Evolutionary conservation across 2,888 invertebrate species (phyloP), one percentile per base, ranked within the genome.

Genomic region (Cephus nigrinus): DNA sequence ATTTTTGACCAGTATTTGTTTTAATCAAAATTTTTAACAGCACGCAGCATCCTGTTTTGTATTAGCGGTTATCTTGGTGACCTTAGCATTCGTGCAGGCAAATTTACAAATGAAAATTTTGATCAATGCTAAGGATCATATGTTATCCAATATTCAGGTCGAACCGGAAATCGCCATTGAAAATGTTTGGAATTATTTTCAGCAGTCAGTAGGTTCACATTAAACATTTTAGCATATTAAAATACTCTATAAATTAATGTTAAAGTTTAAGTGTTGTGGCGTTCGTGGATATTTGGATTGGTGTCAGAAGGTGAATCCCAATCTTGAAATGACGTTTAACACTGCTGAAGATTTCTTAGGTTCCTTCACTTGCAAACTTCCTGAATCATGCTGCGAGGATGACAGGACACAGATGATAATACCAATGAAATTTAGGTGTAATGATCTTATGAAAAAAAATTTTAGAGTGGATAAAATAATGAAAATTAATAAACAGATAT

Each of bases 181-280:
- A n/a, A 55, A n/a, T 73, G 68, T 55, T 77, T 84, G 82, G 83
- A 80, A 83, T 72, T 77, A 81, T 31, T 75, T 84, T 73, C 84
- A 84, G 55, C 40, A 76, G 23, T 78, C 78, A 77, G 84, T 84
- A 78, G 30, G 71, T 71, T 33, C 32, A 71, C 15, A 12, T 11
- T 15, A 32, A 23, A 5, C 23, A 2, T 23, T 23, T 5, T 9
- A 23, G 15, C 23, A 1, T 9, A 55, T 55, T 55, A 23, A 2
- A 12, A 23, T 71, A 34, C 36, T n/a, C n/a, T 34, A 33, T 36
- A 55, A 71, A 34, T 55, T 30, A 15, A 12, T 74, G 32, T 9
- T 68, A 40, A 68, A 85, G 84, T 83, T 82, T 73, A 82, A 81
- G 69, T 85, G 84, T 34, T 85, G 84, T 73, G 84, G 84, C 3